These are phyloP conservation scores for Siniperca scherzeri DNA, from an alignment of 2,797 vertebrate species.

Conservation along the genomic window DNA sequence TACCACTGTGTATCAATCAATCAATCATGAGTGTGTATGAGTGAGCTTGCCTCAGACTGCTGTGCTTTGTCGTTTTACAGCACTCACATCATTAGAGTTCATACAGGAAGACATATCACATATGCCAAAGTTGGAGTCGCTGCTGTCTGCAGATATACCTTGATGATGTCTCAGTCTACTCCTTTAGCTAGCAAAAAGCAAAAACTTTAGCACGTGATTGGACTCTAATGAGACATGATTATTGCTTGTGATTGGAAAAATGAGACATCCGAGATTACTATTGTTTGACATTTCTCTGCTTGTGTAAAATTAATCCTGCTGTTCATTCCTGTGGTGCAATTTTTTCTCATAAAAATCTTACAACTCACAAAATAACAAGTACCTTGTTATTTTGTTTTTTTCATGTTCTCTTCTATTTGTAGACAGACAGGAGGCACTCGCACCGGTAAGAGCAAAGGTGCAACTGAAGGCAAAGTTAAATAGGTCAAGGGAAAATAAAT, in stretches of 20 bases:
- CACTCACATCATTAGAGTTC: slow-evolving; percentile 38
- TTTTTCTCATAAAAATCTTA: slow-evolving; percentile 45
- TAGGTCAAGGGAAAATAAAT: slow-evolving; percentile 53
- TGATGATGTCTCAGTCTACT: slow-evolving; percentile 11
- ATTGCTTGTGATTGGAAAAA: slow-evolving; percentile 44
- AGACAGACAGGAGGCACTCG: slow-evolving; percentile 26
- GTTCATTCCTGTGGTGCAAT: slow-evolving; percentile 31
- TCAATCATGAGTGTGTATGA: slow-evolving; percentile 63
- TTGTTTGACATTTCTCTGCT: slow-evolving; percentile 53
- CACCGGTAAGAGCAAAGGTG: slow-evolving; percentile 41
- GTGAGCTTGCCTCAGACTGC: slow-evolving; percentile 34
- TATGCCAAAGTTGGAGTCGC: slow-evolving; percentile 5
- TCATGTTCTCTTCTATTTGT: slow-evolving; percentile 32
- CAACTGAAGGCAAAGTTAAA: slow-evolving; percentile 56
- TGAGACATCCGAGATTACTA: slow-evolving; percentile 12
- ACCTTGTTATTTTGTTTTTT: slow-evolving; percentile 41
- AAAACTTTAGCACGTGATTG: not conserved
- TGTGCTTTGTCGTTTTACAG: slow-evolving; percentile 25
- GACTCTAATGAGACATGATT: slow-evolving; percentile 42
- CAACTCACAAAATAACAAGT: slow-evolving; percentile 17
- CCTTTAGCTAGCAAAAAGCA: not conserved
- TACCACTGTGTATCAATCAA: slow-evolving; percentile 68
- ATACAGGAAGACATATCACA: slow-evolving; percentile 23
- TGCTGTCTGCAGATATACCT: slow-evolving; percentile 17
- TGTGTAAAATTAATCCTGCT: slow-evolving; percentile 38